Evolutionary conservation across 2,888 invertebrate species (phyloP), one percentile per base, ranked within the genome.

Genomic region (Stenodema calcarata): DNA sequence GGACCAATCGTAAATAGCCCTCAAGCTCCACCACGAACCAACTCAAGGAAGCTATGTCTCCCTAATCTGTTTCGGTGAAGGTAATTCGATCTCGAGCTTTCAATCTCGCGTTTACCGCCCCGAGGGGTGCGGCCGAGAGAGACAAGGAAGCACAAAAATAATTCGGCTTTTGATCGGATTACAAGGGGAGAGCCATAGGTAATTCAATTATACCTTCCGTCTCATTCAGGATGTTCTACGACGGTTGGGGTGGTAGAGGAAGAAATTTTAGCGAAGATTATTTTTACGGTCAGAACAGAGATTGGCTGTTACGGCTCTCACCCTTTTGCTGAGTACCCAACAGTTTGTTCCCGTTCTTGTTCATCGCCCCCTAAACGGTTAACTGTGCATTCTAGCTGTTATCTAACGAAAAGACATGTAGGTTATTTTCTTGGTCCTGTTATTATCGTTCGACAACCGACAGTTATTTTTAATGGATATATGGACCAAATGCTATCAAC

Each of bases 1-100:
- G 78, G 18, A 18, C 42, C 41, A 54, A 41, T 82, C 82, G n/a
- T 69, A 82, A 35, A 54, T 23, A 28, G 62, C 23, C 35, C 35
- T 35, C 28, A 41, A n/a, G 35, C 28, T 16, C 9, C 82, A 18
- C 18, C 6, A 30, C 35, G 69, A 82, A 69, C 82, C 41, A 35
- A 73, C 42, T 84, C 84, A 73, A 42, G 27, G 78, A 44, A 44
- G 23, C 42, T 44, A n/a, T 47, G 73, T 73, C 73, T 84, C 73
- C 84, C 73, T 84, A 73, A 75, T 73, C 84, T 84, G 84, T 84
- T 84, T 47, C 84, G 41, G 23, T 18, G 82, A 42, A 50, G 44
- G 84, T 84, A 84, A 84, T 75, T 73, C 84, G 73, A 84, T 84
- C 75, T 84, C 73, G 47, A 54, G 84, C 84, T 84, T 84, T 84